Conservation (phyloP, 1,140 invertebrate species). For the Vanessa atalanta region DNA sequence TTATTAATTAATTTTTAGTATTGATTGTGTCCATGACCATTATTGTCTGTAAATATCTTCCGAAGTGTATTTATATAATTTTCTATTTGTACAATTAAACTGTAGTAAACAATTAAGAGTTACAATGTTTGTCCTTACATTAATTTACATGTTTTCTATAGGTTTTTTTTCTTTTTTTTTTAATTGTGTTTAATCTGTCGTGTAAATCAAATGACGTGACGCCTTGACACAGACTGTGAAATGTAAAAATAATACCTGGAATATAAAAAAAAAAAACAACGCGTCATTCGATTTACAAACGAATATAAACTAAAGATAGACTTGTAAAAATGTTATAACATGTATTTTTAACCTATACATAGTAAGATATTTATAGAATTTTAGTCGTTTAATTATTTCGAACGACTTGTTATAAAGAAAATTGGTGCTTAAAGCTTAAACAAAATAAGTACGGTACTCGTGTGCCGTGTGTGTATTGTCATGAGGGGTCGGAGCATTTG, state of each 20-base stretch:
- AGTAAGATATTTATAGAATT: conserved; percentile 81
- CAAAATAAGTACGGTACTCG: conserved; percentile 67
- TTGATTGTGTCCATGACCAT: conserved; percentile 60
- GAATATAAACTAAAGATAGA: conserved; percentile 69
- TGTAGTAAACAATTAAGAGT: conserved; percentile 48
- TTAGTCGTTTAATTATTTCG: conserved; percentile 81
- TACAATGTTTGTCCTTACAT: conserved; percentile 51
- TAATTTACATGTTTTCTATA: conserved; percentile 42
- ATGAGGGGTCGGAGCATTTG: conserved; percentile 72
- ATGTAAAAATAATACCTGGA: conserved; percentile 24
- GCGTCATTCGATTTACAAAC: conserved; percentile 59
- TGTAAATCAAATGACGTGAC: conserved; percentile 51
- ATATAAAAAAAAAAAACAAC: conserved; percentile 24
- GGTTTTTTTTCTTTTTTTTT: conserved; percentile 49
- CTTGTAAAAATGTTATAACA: conserved; percentile 80
- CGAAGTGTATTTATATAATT: conserved; percentile 66
- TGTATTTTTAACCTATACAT: conserved; percentile 81
- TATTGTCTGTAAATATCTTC: conserved; percentile 75
- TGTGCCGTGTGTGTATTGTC: conserved; percentile 75
- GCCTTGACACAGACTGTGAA: conserved; percentile 21
- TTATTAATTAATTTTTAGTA: conserved; percentile 72
- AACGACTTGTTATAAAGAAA: conserved; percentile 81
- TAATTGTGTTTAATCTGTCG: conserved; percentile 49
- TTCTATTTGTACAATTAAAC: conserved; percentile 57
- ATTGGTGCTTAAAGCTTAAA: conserved; percentile 81